Base-by-base conservation (phyloP, 2,797 vertebrate genomes). In the Bradypodion pumilum region DNA sequence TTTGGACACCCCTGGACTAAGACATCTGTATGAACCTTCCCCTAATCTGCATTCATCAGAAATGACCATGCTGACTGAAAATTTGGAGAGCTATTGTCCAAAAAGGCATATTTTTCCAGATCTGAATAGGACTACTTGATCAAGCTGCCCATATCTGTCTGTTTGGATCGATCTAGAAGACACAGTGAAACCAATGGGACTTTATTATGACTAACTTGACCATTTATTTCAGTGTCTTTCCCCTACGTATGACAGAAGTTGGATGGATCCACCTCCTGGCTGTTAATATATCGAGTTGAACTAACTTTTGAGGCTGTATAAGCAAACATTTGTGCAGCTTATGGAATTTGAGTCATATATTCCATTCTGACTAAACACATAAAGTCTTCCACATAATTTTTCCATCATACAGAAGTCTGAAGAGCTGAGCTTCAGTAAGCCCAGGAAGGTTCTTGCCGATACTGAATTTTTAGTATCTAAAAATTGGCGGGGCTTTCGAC, bases 301-400 rank as follows among this genome's bases (percentile, higher is more conserved):
- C 49, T 37, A 35, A 75, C 44, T 66, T 46, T n/a, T 60, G 60
- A 76, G 63, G 4, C 44, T 52, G 27, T 40, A 65, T n/a, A 75
- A 75, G 69, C 21, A 60, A 75, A 46, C 37, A 62, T 62, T 81
- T 75, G 40, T 37, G 52, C 25, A 40, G n/a, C 62, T 74, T 35
- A 79, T 72, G 44, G 42, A 81, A 40, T 76, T 37, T 81, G 52
- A 29, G 74, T 76, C 76, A 69, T 62, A 40, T 70, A 85, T 72
- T 81, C 63, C 10, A 19, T 5, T 81, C 78, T 62, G 35, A 49
- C 23, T 70, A 52, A 4, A 32, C 44, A 29, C 12, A 81, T 63
- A 70, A 56, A 56, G 5, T 21, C 19, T 19, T 19, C 19, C 52
- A 76, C 59, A 16, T 49, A 16, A 40, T 15, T 62, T 74, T 85